phyloP scores from a whole-genome alignment of 2,113 vertebrate genomes.

The Hemibates koningsi region DNA sequence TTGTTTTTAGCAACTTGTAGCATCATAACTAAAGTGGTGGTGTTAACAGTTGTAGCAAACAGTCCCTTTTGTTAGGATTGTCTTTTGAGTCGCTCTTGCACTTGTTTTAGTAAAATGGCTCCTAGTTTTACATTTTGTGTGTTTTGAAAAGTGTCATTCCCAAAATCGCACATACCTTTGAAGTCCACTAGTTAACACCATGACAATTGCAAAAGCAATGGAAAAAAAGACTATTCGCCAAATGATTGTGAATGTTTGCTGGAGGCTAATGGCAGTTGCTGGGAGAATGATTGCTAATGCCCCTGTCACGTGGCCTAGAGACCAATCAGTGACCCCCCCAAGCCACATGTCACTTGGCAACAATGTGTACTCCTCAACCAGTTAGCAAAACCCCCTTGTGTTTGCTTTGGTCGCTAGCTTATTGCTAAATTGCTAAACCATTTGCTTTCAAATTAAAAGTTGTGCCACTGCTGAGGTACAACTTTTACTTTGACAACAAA shows the following conservation, averaged over 20 bases:
- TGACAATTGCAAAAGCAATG: neutral
- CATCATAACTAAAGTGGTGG: neutral
- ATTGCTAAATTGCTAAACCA: neutral
- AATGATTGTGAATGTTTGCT: neutral
- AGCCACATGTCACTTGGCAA: neutral
- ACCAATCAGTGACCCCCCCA: neutral
- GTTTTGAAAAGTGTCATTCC: neutral
- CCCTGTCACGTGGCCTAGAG: neutral
- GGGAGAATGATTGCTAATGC: neutral
- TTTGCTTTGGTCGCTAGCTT: neutral
- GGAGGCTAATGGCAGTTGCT: neutral
- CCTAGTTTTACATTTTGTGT: neutral
- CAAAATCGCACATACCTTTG: neutral
- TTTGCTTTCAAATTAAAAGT: neutral
- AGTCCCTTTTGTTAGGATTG: neutral
- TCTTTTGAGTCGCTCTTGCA: neutral
- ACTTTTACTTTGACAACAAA: neutral
- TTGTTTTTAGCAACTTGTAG: neutral
- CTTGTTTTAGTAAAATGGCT: neutral
- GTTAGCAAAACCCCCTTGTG: neutral
- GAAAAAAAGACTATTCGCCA: accelerated
- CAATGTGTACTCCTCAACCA: neutral
- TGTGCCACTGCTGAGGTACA: neutral
- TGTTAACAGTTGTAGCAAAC: neutral
- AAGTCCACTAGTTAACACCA: neutral